Evolutionary conservation across 2,797 vertebrate species (phyloP), one percentile per base, ranked within the genome.

Genomic region (Siniperca obscura): DNA sequence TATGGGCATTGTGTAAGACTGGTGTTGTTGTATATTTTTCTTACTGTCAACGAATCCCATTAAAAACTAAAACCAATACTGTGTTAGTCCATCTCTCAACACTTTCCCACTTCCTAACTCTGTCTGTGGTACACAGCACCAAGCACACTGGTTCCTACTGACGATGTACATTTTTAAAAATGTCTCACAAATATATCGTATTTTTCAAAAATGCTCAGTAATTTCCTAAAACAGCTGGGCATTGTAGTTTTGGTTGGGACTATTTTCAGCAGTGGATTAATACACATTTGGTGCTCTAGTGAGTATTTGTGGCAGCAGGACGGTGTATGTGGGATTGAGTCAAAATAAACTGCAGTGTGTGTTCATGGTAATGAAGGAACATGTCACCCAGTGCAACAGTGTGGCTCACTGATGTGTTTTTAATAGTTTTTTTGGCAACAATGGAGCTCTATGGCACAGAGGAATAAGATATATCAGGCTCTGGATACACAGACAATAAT

Each of bases 331-430:
- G 46, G 2, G 11, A 7, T 8, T 55, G 48, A 56, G 19, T 53
- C 10, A 16, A 55, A 74, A 42, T 55, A 56, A 34, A n/a, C 25
- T 40, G 19, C 4, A 42, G 70, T 40, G 27, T 56, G 62, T 34
- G 30, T 22, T 36, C 16, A 8, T n/a, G 53, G 48, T 62, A 7
- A 70, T 75, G 57, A 75, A 75, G 72, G 50, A 57, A 70, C 10
- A 0, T 46, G 53, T 68, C 55, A 36, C 34, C 64, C 19, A 25
- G 4, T 40, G 52, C 40, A 70, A 21, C 38, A 14, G n/a, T 27
- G 40, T 9, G 48, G 17, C 78, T 69, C 61, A 66, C 17, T 50
- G 21, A 30, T 16, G n/a, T 30, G 34, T 9, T 22, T 66, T 66
- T 55, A 64, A 62, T 40, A 22, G 30, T 30, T 30, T 64, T 61